Percentiles rank a stretch among this genome's conserved stretches.
phyloP scores from a whole-genome alignment of 2,113 vertebrate genomes.

The Amphiprion percula region DNA sequence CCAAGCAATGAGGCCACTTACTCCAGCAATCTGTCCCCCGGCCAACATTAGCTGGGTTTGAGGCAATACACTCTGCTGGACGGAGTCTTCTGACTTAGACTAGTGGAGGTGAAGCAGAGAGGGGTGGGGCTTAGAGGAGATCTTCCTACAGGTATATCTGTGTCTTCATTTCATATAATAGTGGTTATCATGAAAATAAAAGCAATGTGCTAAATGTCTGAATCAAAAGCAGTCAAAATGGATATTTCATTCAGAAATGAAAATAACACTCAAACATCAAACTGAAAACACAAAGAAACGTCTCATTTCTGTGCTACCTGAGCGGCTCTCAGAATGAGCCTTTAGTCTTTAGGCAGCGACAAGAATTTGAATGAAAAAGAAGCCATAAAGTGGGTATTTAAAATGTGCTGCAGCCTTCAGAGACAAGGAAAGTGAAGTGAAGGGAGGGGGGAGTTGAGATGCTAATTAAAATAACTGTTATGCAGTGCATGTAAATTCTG shows the following conservation, averaged over 20 bases:
- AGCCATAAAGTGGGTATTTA: slow-evolving; percentile 70
- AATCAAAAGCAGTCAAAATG: slow-evolving; percentile 9
- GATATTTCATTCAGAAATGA: slow-evolving; percentile 15
- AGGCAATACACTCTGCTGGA: slow-evolving; percentile 93
- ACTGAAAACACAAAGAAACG: slow-evolving; percentile 22
- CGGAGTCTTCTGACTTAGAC: slow-evolving; percentile 95
- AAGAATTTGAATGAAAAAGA: slow-evolving; percentile 67
- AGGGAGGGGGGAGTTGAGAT: slow-evolving; percentile 84
- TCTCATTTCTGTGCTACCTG: slow-evolving; percentile 35
- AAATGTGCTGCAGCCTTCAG: slow-evolving; percentile 82
- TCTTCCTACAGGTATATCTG: slow-evolving; percentile 32
- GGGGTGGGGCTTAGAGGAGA: slow-evolving; percentile 49
- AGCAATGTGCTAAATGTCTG: slow-evolving; percentile 9
- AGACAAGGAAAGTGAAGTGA: slow-evolving; percentile 68
- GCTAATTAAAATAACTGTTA: slow-evolving; percentile 95
- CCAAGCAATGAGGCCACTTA: slow-evolving; percentile 84
- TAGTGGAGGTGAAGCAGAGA: slow-evolving; percentile 83
- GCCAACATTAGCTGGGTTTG: slow-evolving; percentile 98
- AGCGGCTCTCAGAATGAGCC: slow-evolving; percentile 34
- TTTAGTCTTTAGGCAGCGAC: slow-evolving; percentile 47
- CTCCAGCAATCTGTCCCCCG: slow-evolving; percentile 97
- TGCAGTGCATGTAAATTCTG: slow-evolving; percentile 96
- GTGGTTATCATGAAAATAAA: slow-evolving; percentile 11
- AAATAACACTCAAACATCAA: neutral
- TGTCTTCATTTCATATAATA: slow-evolving; percentile 20